Evolutionary conservation across 2,113 vertebrate species (phyloP).

Genomic region (Anser brachyrhynchus): DNA sequence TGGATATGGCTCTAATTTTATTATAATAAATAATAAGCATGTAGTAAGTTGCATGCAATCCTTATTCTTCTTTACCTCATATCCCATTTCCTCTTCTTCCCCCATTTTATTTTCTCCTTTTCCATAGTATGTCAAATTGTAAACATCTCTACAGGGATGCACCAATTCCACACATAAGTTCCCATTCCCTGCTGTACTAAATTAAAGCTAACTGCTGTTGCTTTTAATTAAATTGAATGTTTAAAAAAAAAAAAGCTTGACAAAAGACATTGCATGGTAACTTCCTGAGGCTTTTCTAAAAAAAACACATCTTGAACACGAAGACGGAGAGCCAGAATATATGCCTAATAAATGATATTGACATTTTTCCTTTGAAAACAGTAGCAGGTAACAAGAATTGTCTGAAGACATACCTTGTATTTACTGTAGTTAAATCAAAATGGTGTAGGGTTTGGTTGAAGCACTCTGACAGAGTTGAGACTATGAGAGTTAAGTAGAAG

Average conservation of each 20-base stretch:
- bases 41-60: neutral
- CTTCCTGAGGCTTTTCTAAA: neutral
- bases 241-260: neutral
- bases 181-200: neutral
- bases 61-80: neutral
- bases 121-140: neutral
- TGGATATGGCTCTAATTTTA: neutral
- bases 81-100: neutral
- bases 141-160: neutral
- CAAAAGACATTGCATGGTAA: neutral
- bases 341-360: fast-evolving
- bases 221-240: neutral
- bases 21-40: neutral
- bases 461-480: neutral
- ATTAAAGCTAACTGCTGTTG: neutral
- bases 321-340: neutral
- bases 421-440: neutral
- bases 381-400: neutral
- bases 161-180: neutral
- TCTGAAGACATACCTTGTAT: neutral
- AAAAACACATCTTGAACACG: neutral
- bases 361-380: neutral
- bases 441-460: neutral
- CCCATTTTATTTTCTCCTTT: neutral
- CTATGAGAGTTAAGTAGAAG: neutral